Conservation (phyloP, 2,113 vertebrate species). For the Nerophis ophidion region DNA sequence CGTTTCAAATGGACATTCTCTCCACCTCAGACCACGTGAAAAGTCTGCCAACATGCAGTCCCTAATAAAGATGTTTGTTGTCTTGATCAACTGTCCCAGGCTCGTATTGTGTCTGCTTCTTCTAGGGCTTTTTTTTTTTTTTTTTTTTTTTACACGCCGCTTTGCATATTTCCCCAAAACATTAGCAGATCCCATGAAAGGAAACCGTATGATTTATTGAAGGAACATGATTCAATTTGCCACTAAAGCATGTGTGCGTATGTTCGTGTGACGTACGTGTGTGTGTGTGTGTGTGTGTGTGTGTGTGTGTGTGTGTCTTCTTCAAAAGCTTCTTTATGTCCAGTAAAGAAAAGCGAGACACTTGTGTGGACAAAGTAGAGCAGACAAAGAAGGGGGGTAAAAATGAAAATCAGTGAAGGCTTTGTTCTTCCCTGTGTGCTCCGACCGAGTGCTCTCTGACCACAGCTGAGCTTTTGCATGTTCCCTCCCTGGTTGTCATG, state of each 20-base stretch:
- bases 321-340: conserved; percentile 47
- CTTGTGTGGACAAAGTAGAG: conserved; percentile 58
- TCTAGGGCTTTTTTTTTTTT: neutral
- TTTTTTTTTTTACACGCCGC: neutral
- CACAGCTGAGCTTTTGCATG: conserved; percentile 64
- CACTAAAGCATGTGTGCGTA: conserved; percentile 16
- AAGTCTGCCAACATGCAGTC: conserved; percentile 5
- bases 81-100: conserved; percentile 7
- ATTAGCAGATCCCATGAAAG: conserved; percentile 13
- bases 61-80: conserved; percentile 2
- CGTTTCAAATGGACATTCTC: conserved; percentile 38
- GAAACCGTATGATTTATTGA: conserved; percentile 45
- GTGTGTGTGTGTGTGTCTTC: conserved; percentile 24
- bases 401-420: conserved; percentile 69
- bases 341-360: conserved; percentile 55
- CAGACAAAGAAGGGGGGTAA: conserved; percentile 61
- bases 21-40: conserved; percentile 19
- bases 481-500: conserved; percentile 70
- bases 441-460: conserved; percentile 65
- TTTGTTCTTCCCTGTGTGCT: conserved; percentile 69
- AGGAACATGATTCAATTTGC: conserved; percentile 53
- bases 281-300: conserved; percentile 10
- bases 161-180: neutral
- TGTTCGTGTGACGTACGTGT: conserved; percentile 21
- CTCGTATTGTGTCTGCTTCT: neutral